These are phyloP conservation scores for Acropora yongei DNA, from an alignment of 64 coral and sea anemone species.

Conservation along the genomic window DNA sequence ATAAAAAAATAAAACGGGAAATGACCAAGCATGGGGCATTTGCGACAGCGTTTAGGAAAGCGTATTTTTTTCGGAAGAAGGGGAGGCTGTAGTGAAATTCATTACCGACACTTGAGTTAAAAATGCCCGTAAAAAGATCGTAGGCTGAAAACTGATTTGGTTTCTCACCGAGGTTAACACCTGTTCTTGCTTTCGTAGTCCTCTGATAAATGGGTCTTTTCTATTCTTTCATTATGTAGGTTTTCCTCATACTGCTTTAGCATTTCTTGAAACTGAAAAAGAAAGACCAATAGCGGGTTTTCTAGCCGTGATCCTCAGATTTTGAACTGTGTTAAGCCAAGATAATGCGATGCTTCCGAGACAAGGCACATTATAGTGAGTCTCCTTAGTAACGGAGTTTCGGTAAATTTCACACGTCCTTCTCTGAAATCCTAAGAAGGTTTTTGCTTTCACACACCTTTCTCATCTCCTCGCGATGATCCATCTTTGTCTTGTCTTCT, in stretches of 20 bases:
- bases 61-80: too few species aligned
- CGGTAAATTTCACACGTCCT: not conserved
- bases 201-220: constrained; percentile 72
- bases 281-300: not conserved
- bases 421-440: not conserved
- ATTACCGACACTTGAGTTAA: too few species aligned
- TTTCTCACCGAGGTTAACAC: constrained; percentile 40
- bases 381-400: too few species aligned
- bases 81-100: too few species aligned
- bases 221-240: constrained; percentile 67
- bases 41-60: too few species aligned
- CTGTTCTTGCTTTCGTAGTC: constrained; percentile 61
- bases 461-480: constrained; percentile 80
- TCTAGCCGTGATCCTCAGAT: not conserved
- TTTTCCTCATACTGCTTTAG: constrained; percentile 81
- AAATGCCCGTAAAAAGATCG: too few species aligned
- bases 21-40: too few species aligned
- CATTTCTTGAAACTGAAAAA: constrained; percentile 68
- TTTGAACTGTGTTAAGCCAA: not conserved
- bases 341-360: too few species aligned
- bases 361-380: too few species aligned
- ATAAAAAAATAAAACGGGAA: too few species aligned
- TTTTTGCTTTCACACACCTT: constrained; percentile 47
- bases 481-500: constrained; percentile 74
- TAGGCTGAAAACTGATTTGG: not conserved